Percentiles rank a stretch among this genome's conserved stretches.
Conservation (phyloP, 2,797 vertebrate genomes). For the Sphaeramia orbicularis region DNA sequence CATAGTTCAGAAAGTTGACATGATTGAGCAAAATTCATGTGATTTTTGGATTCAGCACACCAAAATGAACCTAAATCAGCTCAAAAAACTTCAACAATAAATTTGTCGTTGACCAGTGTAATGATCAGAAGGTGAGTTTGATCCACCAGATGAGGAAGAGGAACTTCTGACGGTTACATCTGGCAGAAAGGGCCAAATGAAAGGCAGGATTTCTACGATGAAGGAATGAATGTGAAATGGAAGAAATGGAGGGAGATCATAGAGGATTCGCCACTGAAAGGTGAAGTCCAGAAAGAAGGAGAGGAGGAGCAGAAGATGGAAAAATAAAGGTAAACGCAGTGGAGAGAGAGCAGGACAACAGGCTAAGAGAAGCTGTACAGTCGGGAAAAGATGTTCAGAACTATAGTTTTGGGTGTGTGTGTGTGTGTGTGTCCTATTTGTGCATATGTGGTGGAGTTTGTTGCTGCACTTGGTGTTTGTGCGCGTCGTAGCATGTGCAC, state of each 20-base stretch:
- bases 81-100: too few species aligned
- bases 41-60: too few species aligned
- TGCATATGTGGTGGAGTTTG: constrained; percentile 5
- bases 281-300: constrained; percentile 7
- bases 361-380: constrained; percentile 21
- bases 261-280: neutral
- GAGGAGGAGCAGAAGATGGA: neutral
- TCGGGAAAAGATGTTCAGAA: constrained; percentile 12
- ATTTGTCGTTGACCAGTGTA: too few species aligned
- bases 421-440: neutral
- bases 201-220: constrained; percentile 14
- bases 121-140: neutral
- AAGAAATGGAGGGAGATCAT: constrained; percentile 13
- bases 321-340: constrained; percentile 14
- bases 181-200: constrained; percentile 1
- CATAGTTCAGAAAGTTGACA: too few species aligned
- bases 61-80: too few species aligned
- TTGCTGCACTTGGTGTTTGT: constrained; percentile 11
- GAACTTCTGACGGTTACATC: neutral
- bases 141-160: neutral
- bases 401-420: constrained; percentile 18
- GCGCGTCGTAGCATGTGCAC: neutral
- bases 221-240: constrained; percentile 9
- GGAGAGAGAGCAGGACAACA: constrained; percentile 2
- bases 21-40: too few species aligned